Evolutionary conservation across 2,888 invertebrate genomes (phyloP).

Genomic region (Cephalotes varians): DNA sequence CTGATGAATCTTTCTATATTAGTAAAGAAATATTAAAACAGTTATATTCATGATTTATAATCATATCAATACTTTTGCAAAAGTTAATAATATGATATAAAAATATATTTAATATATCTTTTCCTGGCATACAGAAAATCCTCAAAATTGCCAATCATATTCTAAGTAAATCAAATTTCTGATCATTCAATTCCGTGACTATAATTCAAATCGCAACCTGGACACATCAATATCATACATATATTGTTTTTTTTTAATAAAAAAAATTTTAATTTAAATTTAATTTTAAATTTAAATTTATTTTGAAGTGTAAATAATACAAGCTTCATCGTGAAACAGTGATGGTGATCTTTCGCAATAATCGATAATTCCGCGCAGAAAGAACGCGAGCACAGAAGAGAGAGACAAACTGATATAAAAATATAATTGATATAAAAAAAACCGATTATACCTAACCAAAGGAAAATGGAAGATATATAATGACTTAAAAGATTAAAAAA

Average conservation of each 20-base stretch:
- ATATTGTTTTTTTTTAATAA: constrained; percentile 60
- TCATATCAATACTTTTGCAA: constrained; percentile 12
- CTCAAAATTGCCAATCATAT: background rate
- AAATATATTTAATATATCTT: background rate
- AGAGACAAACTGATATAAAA: background rate
- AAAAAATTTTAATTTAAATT: too few species aligned
- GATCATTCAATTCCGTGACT: background rate
- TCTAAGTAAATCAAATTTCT: background rate
- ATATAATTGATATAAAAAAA: too few species aligned
- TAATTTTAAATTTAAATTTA: too few species aligned
- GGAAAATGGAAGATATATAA: constrained; percentile 24
- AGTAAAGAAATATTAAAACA: background rate
- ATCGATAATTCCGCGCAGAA: constrained; percentile 9
- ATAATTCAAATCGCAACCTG: background rate
- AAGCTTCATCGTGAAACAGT: constrained; percentile 73
- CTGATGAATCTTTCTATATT: background rate
- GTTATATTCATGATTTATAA: background rate
- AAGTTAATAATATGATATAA: background rate
- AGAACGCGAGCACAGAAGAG: constrained; percentile 45
- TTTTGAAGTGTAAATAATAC: constrained; percentile 70
- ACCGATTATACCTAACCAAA: background rate
- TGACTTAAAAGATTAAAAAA: background rate
- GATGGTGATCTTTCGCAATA: constrained; percentile 66
- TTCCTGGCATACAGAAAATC: background rate
- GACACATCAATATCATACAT: background rate